phyloP scores from a whole-genome alignment of 2,888 invertebrate species.

The Euspilapteryx auroguttella region DNA sequence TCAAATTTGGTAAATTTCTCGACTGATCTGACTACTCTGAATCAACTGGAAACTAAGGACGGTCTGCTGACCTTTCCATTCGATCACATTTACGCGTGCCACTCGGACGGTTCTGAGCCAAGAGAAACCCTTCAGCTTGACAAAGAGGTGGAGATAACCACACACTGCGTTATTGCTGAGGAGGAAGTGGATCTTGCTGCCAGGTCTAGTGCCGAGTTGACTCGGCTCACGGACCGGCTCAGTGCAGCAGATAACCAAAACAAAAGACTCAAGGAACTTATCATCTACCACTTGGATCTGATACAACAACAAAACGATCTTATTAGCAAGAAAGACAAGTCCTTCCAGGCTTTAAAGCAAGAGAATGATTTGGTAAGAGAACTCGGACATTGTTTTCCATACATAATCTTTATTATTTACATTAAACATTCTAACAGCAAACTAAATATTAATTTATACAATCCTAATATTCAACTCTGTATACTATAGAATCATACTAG shows the following conservation, averaged over 20 bases:
- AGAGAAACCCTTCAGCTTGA: slow-evolving; percentile 28
- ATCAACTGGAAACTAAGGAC: slow-evolving; percentile 48
- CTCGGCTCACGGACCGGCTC: slow-evolving; percentile 26
- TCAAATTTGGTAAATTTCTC: slow-evolving; percentile 52
- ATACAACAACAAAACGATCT: slow-evolving; percentile 90
- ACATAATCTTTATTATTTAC: too few relatives aligned
- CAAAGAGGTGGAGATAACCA: slow-evolving; percentile 36
- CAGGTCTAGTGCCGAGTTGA: slow-evolving; percentile 16
- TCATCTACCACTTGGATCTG: slow-evolving; percentile 81
- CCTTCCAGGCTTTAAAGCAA: slow-evolving; percentile 68
- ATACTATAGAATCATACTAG: too few relatives aligned
- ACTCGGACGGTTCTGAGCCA: slow-evolving; percentile 34
- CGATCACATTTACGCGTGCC: slow-evolving; percentile 75
- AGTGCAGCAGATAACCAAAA: slow-evolving; percentile 56
- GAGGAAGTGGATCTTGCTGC: slow-evolving; percentile 17
- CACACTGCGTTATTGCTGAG: slow-evolving; percentile 25
- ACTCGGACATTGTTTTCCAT: too few relatives aligned
- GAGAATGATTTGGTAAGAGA: slow-evolving; percentile 83
- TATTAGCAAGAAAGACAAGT: slow-evolving; percentile 77
- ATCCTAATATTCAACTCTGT: too few relatives aligned
- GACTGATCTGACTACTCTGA: slow-evolving; percentile 33
- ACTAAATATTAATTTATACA: too few relatives aligned
- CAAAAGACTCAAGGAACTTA: slow-evolving; percentile 74
- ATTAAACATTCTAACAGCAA: too few relatives aligned
- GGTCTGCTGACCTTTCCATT: slow-evolving; percentile 65